Conservation (phyloP, 2,113 vertebrate genomes). For the Mormyrus iriodes region DNA sequence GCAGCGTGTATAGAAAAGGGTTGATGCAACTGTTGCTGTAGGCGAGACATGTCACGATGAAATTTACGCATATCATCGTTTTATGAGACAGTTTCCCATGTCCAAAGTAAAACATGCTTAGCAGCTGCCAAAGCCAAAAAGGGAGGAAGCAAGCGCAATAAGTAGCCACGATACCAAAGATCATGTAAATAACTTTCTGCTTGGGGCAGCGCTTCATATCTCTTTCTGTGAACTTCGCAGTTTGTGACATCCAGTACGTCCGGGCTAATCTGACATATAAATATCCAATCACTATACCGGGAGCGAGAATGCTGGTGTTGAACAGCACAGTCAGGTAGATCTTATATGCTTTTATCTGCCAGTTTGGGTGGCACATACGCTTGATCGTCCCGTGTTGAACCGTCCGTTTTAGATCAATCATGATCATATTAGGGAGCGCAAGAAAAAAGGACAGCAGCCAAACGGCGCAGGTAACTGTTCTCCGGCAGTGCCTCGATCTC, state of each 20-base stretch:
- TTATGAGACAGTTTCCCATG: conserved; percentile 27
- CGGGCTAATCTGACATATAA: conserved; percentile 40
- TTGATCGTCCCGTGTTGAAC: conserved; percentile 33
- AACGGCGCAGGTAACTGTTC: conserved; percentile 32
- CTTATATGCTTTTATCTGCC: conserved; percentile 39
- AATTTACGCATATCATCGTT: conserved; percentile 38
- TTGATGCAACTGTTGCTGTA: conserved; percentile 51
- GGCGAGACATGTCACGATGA: conserved; percentile 43
- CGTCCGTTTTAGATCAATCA: conserved; percentile 38
- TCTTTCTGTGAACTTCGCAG: conserved; percentile 21
- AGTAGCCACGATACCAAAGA: conserved; percentile 40
- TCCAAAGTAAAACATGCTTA: conserved; percentile 39
- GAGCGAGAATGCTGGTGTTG: conserved; percentile 43
- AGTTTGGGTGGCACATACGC: conserved; percentile 45
- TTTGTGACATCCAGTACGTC: conserved; percentile 45
- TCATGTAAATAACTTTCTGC: conserved; percentile 46
- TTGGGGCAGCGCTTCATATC: conserved; percentile 34
- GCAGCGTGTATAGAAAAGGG: conserved; percentile 30
- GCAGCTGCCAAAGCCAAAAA: conserved; percentile 48
- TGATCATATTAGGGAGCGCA: conserved; percentile 43
- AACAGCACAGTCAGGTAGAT: conserved; percentile 45
- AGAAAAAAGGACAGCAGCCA: conserved; percentile 43
- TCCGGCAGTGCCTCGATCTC: conserved; percentile 32
- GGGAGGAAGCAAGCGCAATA: conserved; percentile 47
- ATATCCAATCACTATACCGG: conserved; percentile 43